A percentile compares a stretch with the other conserved stretches of the same genome.
Conservation (phyloP, 2,113 vertebrate genomes). For the Oreocharis arfaki region DNA sequence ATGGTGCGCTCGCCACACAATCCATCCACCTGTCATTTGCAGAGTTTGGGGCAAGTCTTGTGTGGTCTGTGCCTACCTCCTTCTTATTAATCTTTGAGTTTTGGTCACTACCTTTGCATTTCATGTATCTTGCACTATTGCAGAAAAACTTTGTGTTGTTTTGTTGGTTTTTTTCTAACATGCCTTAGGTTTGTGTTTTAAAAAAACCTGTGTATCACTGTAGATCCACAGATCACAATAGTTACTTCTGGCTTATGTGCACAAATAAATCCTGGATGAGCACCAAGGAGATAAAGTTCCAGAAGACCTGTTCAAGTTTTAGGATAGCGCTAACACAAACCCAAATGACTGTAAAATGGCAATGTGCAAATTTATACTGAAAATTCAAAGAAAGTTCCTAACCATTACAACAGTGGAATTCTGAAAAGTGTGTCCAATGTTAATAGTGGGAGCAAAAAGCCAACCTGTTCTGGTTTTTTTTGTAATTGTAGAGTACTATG, state of each 20-base stretch:
- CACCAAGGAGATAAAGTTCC: background rate
- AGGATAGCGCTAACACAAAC: background rate
- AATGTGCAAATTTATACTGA: background rate
- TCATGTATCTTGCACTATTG: background rate
- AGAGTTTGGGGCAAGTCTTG: background rate
- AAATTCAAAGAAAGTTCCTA: background rate
- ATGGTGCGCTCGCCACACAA: rapidly evolving
- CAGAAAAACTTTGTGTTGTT: background rate
- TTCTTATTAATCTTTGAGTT: background rate
- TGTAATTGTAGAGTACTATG: background rate
- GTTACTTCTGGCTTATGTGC: background rate
- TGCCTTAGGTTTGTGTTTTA: background rate
- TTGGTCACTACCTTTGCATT: background rate
- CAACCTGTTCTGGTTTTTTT: background rate
- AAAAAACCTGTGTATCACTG: background rate
- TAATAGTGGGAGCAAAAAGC: background rate
- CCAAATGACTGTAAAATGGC: background rate
- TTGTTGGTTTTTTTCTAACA: background rate
- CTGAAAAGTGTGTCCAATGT: background rate
- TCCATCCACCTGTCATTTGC: background rate
- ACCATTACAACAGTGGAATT: background rate
- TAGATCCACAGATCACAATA: background rate
- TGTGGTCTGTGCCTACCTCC: background rate
- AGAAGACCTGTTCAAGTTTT: background rate
- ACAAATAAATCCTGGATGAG: background rate